Evolutionary conservation across 2,113 vertebrate species (phyloP), one percentile per base, ranked within the genome.

Genomic region (Phoenicopterus ruber): DNA sequence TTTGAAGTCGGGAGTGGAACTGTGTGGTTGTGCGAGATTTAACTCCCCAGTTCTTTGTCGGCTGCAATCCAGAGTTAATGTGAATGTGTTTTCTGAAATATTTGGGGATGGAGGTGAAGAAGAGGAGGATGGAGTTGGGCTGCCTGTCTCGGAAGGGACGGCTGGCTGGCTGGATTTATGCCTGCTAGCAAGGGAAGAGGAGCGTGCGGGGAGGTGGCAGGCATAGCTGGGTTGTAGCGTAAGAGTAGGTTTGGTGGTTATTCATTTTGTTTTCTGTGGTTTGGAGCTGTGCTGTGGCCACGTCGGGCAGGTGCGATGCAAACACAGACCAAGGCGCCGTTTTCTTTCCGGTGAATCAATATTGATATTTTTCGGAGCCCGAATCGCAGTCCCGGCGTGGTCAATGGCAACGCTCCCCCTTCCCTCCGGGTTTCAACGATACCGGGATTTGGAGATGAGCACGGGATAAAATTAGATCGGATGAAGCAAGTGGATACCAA

Each of bases 401-500:
- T 77, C 62, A 1, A 4, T 3, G 52, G n/a, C 90, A 28, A 0
- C 28, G 1, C 62, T 79, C 6, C 65, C 70, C 52, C 8, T 80
- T 49, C 67, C 20, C 82, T 22, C 78, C 3, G 3, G 46, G 67
- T 92, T 92, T 93, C 91, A 63, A 32, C 0, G 70, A 90, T 82
- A 65, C 93, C 6, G 8, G 84, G 52, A 72, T 4, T 1, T 6
- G 83, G 81, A 78, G 86, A 70, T 42, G 44, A 77, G 63, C 54
- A 2, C 1, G 6, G 93, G 94, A 65, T 95, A 65, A 86, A 88
- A 92, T 55, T 1, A 15, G 13, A 25, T 29, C 6, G 58, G 71
- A 28, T 94, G 92, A 85, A 90, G 92, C 96, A 83, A 82, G 73
- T 1, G 78, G 91, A 93, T 94, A 18, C 90, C 95, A 40, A 31